Conservation (phyloP, 2,113 vertebrate genomes). For the Terrapene triunguis region DNA sequence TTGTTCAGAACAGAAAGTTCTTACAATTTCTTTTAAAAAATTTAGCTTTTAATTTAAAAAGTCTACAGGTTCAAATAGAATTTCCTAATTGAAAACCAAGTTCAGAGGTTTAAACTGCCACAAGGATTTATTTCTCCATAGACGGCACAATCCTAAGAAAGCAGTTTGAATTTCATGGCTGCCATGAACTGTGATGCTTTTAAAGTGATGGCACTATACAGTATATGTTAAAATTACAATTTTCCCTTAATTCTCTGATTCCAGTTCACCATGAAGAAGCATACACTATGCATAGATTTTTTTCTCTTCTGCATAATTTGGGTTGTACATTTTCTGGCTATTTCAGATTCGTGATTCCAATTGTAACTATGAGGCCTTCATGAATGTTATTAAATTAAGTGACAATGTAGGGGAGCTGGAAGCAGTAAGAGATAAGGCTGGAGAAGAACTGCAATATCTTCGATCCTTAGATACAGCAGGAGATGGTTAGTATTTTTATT, state of each 20-base stretch:
- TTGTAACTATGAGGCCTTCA: conserved; percentile 99
- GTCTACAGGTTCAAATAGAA: background rate
- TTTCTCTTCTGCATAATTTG: background rate
- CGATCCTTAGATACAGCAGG: conserved; percentile 97
- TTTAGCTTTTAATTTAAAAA: background rate
- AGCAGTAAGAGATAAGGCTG: conserved; percentile 96
- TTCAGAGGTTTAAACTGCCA: background rate
- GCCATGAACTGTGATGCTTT: background rate
- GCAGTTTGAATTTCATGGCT: background rate
- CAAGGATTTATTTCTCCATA: background rate
- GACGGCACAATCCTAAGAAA: background rate
- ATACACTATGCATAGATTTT: background rate
- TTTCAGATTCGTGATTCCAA: conserved; percentile 95
- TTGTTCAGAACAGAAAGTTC: background rate
- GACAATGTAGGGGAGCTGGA: conserved; percentile 94
- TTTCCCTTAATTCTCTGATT: background rate
- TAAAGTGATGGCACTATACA: background rate
- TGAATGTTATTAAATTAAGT: conserved; percentile 99
- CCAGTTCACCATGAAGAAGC: background rate
- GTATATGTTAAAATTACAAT: background rate
- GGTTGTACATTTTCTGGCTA: conserved; percentile 7
- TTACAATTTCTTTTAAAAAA: background rate
- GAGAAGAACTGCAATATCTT: conserved; percentile 97
- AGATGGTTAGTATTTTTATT: conserved; percentile 86
- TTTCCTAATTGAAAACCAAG: background rate